These are phyloP conservation scores for Colistium nudipinnis DNA, from an alignment of 2,113 vertebrate species.

Conservation along the genomic window DNA sequence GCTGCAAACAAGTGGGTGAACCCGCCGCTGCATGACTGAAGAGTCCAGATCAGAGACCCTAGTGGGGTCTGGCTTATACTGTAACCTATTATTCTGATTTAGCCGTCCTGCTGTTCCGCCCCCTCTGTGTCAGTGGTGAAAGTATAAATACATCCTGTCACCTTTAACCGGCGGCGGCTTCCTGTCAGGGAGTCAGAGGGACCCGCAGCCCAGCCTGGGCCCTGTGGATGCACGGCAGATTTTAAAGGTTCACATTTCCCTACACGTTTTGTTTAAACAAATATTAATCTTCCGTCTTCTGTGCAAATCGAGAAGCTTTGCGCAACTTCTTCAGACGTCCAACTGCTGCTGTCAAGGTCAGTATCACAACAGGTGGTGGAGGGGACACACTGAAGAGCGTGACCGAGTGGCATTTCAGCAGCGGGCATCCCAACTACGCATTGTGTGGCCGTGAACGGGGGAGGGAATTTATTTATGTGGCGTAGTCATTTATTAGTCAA, in stretches of 20 bases:
- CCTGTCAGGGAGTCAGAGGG: conserved; percentile 70
- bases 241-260: conserved; percentile 17
- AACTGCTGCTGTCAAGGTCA: conserved; percentile 84
- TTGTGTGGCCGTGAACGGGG: background rate
- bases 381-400: conserved; percentile 45
- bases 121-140: conserved; percentile 60
- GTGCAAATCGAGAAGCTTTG: background rate
- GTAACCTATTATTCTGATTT: conserved; percentile 42
- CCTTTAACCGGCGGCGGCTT: conserved; percentile 69
- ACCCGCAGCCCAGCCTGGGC: conserved; percentile 39
- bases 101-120: conserved; percentile 35
- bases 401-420: conserved; percentile 57
- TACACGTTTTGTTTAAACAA: background rate
- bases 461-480: background rate
- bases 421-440: conserved; percentile 19
- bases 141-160: conserved; percentile 75
- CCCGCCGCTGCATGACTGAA: background rate
- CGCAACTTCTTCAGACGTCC: conserved; percentile 30
- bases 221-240: conserved; percentile 35
- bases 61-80: background rate
- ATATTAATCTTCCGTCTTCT: conserved; percentile 5
- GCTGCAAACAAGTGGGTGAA: background rate
- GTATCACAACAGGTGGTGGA: conserved; percentile 76
- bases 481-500: background rate
- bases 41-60: background rate